phyloP scores from a whole-genome alignment of 2,888 invertebrate species.

The Trissoscelio sp. region DNA sequence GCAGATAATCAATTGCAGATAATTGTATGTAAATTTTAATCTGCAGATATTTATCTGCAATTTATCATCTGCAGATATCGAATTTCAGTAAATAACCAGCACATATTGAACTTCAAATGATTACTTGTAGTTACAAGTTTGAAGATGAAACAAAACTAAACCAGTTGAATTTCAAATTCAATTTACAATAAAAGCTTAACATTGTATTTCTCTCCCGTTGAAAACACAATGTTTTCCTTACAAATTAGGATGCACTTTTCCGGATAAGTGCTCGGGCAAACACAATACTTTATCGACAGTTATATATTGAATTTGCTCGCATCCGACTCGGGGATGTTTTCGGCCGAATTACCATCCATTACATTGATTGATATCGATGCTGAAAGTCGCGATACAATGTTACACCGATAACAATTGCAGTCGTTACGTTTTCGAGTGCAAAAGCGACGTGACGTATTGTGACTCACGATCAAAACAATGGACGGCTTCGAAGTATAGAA shows the following conservation, averaged over 20 bases:
- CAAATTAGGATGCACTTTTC: conserved; percentile 33
- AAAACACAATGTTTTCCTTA: conserved; percentile 19
- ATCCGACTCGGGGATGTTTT: conserved; percentile 22
- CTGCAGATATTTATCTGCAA: no score
- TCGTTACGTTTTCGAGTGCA: conserved; percentile 29
- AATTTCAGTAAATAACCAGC: no score
- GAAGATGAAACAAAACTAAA: no score
- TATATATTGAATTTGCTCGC: conserved; percentile 41
- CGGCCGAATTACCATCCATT: conserved; percentile 57
- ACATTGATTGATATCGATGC: conserved; percentile 59
- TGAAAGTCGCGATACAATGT: conserved; percentile 39
- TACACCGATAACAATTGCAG: conserved; percentile 52
- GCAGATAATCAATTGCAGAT: no score
- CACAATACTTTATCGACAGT: conserved; percentile 41
- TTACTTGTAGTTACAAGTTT: no score
- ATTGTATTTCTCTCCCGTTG: no score
- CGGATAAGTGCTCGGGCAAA: conserved; percentile 39
- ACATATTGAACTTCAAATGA: no score
- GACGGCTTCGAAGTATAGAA: conserved; percentile 55
- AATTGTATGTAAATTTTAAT: no score
- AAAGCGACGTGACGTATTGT: conserved; percentile 51
- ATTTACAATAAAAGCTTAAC: no score
- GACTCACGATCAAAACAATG: conserved; percentile 62
- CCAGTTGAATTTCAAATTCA: no score
- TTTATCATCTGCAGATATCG: no score